Evolutionary conservation across 2,888 invertebrate species (phyloP).

Genomic region (Actias luna): DNA sequence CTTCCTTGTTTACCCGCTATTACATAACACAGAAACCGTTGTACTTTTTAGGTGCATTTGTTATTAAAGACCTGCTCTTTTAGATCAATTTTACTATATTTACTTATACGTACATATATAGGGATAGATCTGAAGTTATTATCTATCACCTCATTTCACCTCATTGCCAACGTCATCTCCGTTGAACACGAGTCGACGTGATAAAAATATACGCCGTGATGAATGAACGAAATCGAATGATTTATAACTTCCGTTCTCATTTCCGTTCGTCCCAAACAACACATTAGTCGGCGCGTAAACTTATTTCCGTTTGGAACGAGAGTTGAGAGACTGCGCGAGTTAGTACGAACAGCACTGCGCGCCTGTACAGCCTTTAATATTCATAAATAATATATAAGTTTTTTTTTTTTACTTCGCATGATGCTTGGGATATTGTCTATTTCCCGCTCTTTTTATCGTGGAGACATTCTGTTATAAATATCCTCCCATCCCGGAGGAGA

Average conservation of each 20-base stretch:
- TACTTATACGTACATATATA: no score
- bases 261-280: conserved; percentile 10
- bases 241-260: conserved; percentile 9
- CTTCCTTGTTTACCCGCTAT: no score
- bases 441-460: no score
- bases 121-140: no score
- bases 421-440: no score
- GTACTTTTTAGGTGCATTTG: no score
- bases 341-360: conserved; percentile 37
- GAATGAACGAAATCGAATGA: conserved; percentile 10
- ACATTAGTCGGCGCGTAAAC: conserved; percentile 6
- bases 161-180: neutral
- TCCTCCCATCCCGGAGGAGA: neutral
- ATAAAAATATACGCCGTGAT: neutral
- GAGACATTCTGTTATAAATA: neutral
- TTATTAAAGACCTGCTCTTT: no score
- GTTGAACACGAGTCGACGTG: neutral
- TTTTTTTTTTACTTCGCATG: no score
- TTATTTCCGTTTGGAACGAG: conserved; percentile 21
- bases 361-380: conserved; percentile 19
- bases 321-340: conserved; percentile 22
- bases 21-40: no score
- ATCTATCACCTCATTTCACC: no score
- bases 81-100: no score
- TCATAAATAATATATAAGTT: neutral